Evolutionary conservation across 2,797 vertebrate species (phyloP).

Genomic region (Aphelocoma californica): DNA sequence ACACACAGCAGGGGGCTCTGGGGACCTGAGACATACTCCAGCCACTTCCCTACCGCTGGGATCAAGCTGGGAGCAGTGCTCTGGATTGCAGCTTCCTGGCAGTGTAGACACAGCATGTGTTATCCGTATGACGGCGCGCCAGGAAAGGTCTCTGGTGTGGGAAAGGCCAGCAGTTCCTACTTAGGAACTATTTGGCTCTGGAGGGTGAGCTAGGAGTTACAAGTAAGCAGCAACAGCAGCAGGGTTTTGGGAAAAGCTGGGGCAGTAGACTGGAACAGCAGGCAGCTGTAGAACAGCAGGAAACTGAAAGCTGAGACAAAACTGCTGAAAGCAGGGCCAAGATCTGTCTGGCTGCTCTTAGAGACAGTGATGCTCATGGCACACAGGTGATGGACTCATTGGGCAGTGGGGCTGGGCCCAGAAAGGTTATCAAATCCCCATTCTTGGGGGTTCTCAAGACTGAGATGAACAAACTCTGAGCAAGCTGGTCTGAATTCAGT

Average conservation of each 20-base stretch:
- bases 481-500: background rate
- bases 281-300: background rate
- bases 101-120: constrained; percentile 28
- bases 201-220: background rate
- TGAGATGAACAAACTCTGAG: background rate
- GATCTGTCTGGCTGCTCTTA: background rate
- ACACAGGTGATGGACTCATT: background rate
- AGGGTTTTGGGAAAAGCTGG: background rate
- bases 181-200: background rate
- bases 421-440: background rate
- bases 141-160: constrained; percentile 31
- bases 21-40: background rate
- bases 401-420: background rate
- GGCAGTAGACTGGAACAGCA: background rate
- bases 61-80: background rate
- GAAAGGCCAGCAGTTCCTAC: constrained; percentile 22
- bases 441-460: background rate
- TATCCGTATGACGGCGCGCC: background rate
- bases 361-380: fast-evolving
- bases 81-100: constrained; percentile 49
- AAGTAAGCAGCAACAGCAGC: background rate
- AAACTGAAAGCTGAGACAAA: background rate
- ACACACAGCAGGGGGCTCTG: background rate
- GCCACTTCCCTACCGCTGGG: background rate
- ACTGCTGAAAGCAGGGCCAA: background rate